Base-by-base conservation (phyloP, 2,113 vertebrate genomes). In the Collichthys lucidus region DNA sequence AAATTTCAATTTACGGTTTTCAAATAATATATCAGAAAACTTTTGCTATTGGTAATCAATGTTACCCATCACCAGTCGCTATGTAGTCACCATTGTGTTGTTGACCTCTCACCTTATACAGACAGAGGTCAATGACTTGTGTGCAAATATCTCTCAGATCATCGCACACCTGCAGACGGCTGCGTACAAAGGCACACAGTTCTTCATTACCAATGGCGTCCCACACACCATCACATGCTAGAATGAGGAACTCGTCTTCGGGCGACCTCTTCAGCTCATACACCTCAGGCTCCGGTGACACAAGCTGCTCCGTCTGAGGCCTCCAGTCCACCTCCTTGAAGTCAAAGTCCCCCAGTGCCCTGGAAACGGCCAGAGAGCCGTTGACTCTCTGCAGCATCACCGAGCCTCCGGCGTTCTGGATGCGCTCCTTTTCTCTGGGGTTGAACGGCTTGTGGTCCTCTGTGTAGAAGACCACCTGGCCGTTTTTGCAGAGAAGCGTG, bases 151-250 rank as follows among this genome's bases (percentile, higher is more conserved):
- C 95, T 77, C 93, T 92, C 5, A 96, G 94, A 82, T 96, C 94
- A 44, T 94, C 72, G 40, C 92, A 95, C 75, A 96, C 88, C 66
- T 86, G 77, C 75, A 96, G 90, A 42, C 95, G 95, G 52, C 92
- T 96, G 19, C 92, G 92, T 80, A 96, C 94, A 57, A 96, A 95
- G 17, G 89, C 91, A 1, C 90, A 95, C 79, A 96, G 92, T 66
- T 94, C 95, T 73, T 95, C 92, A 4, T 94, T 95, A 16, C 94
- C 89, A 14, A 96, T 94, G 67, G 93, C 89, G 8, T 97, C 96
- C 96, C 96, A 96, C 40, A 97, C 94, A 0, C 96, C 96, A 1
- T 97, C 96, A 3, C 96, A 97, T 1, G 96, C 96, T 80, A 96
- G 86, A 67, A 97, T 91, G 26, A 96, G 57, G 86, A 97, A 96